These are phyloP conservation scores for Sthenelais limicola DNA, from an alignment of 2,888 invertebrate genomes.

Conservation along the genomic window DNA sequence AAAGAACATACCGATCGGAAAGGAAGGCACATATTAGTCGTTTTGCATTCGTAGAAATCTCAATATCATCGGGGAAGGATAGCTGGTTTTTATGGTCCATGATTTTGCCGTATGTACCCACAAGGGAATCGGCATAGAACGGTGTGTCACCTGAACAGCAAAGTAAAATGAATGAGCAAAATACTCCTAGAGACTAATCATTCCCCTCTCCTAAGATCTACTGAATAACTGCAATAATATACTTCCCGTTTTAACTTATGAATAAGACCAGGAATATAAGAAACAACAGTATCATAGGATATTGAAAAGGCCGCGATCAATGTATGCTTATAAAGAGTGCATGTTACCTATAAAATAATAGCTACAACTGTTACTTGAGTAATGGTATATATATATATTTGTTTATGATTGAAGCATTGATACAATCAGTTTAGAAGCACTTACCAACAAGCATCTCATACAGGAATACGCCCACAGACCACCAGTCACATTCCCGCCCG, in stretches of 20 bases:
- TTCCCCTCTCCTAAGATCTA: too few species aligned
- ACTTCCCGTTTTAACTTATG: too few species aligned
- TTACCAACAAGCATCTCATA: slow-evolving; percentile 97
- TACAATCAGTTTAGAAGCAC: too few species aligned
- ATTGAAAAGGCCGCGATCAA: too few species aligned
- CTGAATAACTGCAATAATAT: too few species aligned
- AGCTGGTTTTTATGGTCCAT: slow-evolving; percentile 98
- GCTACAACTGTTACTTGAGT: background rate
- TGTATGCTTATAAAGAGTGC: too few species aligned
- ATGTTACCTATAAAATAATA: background rate
- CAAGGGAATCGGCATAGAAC: slow-evolving; percentile 98
- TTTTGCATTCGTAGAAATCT: slow-evolving; percentile 83
- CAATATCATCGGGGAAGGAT: slow-evolving; percentile 91
- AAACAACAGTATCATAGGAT: too few species aligned
- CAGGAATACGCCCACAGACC: slow-evolving; percentile 98
- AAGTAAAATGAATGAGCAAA: slow-evolving; percentile 6
- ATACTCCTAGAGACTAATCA: background rate
- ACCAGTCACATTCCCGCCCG: slow-evolving; percentile 98
- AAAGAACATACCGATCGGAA: slow-evolving; percentile 85
- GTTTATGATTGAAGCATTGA: background rate
- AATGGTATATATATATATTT: background rate
- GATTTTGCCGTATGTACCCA: slow-evolving; percentile 98
- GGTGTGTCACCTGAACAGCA: slow-evolving; percentile 85
- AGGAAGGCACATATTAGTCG: slow-evolving; percentile 92
- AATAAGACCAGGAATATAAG: too few species aligned